Base-by-base conservation (phyloP, 2,797 vertebrate species). In the Lacerta agilis region DNA sequence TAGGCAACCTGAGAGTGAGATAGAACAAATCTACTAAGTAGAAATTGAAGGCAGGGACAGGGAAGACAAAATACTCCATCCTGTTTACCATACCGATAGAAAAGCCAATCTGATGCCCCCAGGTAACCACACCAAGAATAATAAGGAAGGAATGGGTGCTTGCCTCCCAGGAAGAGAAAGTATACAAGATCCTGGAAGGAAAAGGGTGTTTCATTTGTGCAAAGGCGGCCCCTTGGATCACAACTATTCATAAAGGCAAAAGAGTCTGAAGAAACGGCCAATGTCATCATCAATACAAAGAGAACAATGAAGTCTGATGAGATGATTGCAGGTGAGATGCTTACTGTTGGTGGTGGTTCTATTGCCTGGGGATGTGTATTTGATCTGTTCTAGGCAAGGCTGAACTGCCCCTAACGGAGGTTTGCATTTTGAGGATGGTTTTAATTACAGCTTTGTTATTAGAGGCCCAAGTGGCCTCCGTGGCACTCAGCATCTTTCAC, bases 1-100 rank as follows among this genome's bases (percentile, higher is more conserved):
- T 97, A 97, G 15, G 91, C 91, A 88, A 95, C 90, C 97, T 97
- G 93, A 95, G 29, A 93, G 93, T 15, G 73, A 93, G 87, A 92
- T n/a, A 77, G 1, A 78, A 85, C 69, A 85, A 87, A 87, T 71
- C 58, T 66, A 76, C 13, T 17, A 7, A 3, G 15, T 3, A 87
- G 55, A 49, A 82, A 89, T 91, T 64, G 43, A 72, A 45, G 11
- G 5, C 17, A 33, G n/a, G 5, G 49, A 0, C 2, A 8, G 45
- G 79, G 75, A 49, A 79, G 91, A 86, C 80, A 49, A 45, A 82
- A 13, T 1, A 2, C 4, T n/a, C 8, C 10, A 79, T 33, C 36
- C n/a, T 33, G 3, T n/a, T 17, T 20, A 43, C 0, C 2, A 38
- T 25, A 71, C 0, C 36, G 2, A 29, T 8, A 61, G 6, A 2